A percentile compares a stretch with the other conserved stretches of the same genome.
Conservation (phyloP, 2,888 invertebrate genomes). For the Suillia variegata region DNA sequence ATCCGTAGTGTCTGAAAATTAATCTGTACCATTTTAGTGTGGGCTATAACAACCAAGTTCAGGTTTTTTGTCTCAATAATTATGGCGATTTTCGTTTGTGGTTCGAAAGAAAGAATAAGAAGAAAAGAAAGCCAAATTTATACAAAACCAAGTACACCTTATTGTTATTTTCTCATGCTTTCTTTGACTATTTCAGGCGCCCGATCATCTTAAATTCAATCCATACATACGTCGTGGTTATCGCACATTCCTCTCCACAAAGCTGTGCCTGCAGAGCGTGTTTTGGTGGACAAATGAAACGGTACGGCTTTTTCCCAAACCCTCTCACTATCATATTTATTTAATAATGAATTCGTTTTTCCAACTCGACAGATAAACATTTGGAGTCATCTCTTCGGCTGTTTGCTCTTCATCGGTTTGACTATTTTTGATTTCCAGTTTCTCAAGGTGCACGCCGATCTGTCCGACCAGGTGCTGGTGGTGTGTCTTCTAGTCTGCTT, state of each 20-base stretch:
- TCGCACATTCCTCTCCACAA: constrained; percentile 79
- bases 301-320: constrained; percentile 35
- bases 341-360: background rate
- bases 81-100: no score
- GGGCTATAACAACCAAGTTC: no score
- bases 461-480: constrained; percentile 84
- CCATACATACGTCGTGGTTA: constrained; percentile 86
- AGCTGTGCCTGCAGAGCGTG: constrained; percentile 85
- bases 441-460: constrained; percentile 77
- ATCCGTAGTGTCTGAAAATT: no score
- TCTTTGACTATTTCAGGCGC: no score
- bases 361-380: constrained; percentile 75
- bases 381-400: constrained; percentile 93
- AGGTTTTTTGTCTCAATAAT: no score
- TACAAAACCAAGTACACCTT: no score
- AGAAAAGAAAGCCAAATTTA: no score
- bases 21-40: no score
- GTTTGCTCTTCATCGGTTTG: constrained; percentile 80
- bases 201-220: constrained; percentile 84
- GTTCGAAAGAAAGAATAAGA: no score
- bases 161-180: no score
- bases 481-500: constrained; percentile 84
- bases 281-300: constrained; percentile 98
- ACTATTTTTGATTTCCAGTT: constrained; percentile 84
- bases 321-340: background rate